Evolutionary conservation across 2,113 vertebrate species (phyloP).

Genomic region (Paramormyrops kingsleyae): DNA sequence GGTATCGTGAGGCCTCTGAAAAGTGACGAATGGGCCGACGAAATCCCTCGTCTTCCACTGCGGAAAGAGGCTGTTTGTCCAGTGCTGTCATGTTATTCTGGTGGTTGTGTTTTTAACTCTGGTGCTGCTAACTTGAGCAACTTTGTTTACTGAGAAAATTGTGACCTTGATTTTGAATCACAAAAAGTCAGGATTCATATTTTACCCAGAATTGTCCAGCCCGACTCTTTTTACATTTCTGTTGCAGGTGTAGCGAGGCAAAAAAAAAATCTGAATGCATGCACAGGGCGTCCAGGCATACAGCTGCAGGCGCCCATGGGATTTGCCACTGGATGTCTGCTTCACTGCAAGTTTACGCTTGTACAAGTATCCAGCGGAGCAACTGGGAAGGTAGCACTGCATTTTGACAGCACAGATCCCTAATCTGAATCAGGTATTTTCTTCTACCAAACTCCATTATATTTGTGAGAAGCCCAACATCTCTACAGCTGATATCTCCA

Average conservation of each 20-base stretch:
- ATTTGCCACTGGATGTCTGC: background rate
- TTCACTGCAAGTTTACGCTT: background rate
- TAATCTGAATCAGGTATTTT: background rate
- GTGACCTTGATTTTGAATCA: background rate
- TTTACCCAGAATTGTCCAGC: background rate
- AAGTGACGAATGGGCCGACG: background rate
- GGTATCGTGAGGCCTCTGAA: background rate
- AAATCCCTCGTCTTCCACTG: background rate
- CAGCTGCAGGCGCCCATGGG: background rate
- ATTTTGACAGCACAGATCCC: background rate
- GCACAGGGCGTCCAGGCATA: too few relatives aligned
- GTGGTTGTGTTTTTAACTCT: background rate
- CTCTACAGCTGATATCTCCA: background rate
- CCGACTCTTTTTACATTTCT: background rate
- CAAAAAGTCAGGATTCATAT: background rate
- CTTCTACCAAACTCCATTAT: background rate
- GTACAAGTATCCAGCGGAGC: background rate
- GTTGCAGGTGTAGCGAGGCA: background rate
- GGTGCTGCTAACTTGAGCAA: background rate
- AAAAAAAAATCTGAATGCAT: background rate
- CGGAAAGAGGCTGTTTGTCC: background rate
- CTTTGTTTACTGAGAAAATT: background rate
- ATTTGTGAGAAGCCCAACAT: background rate
- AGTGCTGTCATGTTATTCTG: background rate
- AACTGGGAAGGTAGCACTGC: background rate